Evolutionary conservation across 1,140 invertebrate genomes (phyloP).

Genomic region (Steinernema feltiae): DNA sequence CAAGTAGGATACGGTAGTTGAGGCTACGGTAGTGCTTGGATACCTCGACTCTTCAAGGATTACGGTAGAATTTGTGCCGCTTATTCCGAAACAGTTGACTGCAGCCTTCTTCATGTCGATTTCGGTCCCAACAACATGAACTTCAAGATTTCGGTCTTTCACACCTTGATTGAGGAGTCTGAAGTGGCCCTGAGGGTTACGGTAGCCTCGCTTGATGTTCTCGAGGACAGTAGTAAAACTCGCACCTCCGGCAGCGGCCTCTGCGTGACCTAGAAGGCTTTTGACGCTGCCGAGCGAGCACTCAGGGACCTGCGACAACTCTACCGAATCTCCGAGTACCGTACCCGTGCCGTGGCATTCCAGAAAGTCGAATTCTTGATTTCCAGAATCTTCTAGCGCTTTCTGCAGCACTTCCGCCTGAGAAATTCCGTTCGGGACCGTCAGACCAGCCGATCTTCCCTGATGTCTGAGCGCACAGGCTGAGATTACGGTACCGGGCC

Average conservation of each 20-base stretch:
- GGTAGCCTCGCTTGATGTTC: constrained; percentile 22
- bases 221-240: constrained; percentile 30
- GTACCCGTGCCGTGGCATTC: constrained; percentile 94
- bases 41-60: constrained; percentile 22
- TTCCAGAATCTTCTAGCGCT: constrained; percentile 71
- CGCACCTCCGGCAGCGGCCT: constrained; percentile 42
- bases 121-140: constrained; percentile 30
- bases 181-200: constrained; percentile 38
- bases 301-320: constrained; percentile 58
- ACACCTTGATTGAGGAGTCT: constrained; percentile 31
- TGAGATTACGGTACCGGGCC: constrained; percentile 68
- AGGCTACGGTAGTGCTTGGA: background rate
- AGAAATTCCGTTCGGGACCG: constrained; percentile 75
- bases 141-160: constrained; percentile 11
- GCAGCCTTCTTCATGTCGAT: constrained; percentile 10
- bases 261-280: constrained; percentile 39
- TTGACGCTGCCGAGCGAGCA: constrained; percentile 28
- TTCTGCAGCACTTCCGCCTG: constrained; percentile 75
- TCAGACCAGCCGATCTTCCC: constrained; percentile 64
- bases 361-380: constrained; percentile 73
- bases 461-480: constrained; percentile 69
- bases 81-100: constrained; percentile 52
- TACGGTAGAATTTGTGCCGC: constrained; percentile 40
- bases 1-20: constrained; percentile 20
- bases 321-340: constrained; percentile 79